phyloP scores from a whole-genome alignment of 1,140 invertebrate species.

The Ips nitidus region DNA sequence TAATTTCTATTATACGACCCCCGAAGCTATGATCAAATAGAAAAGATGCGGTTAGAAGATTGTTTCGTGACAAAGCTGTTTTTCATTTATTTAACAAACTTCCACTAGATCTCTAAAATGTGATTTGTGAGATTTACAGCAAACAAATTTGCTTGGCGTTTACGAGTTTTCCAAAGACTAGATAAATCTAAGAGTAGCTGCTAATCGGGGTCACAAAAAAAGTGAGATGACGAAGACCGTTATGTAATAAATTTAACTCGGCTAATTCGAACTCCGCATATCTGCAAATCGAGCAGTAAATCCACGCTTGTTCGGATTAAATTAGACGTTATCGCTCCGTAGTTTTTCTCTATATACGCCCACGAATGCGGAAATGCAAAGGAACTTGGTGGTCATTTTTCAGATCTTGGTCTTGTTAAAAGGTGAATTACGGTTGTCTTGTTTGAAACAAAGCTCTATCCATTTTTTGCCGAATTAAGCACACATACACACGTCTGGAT shows the following conservation, averaged over 20 bases:
- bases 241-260: neutral
- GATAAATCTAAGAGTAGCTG: too few relatives aligned
- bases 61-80: neutral
- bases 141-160: too few relatives aligned
- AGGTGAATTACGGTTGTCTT: neutral
- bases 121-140: too few relatives aligned
- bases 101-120: too few relatives aligned
- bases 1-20: slow-evolving; percentile 4
- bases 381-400: neutral
- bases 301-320: slow-evolving; percentile 9
- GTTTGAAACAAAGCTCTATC: too few relatives aligned
- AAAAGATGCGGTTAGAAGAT: neutral
- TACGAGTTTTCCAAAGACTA: too few relatives aligned
- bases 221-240: neutral
- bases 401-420: neutral
- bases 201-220: too few relatives aligned
- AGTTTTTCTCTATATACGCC: slow-evolving; percentile 6
- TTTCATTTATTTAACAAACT: neutral
- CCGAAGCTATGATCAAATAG: neutral
- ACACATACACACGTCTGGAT: neutral
- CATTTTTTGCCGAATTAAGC: too few relatives aligned
- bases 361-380: slow-evolving; percentile 7
- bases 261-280: slow-evolving; percentile 3
- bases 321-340: slow-evolving; percentile 6
- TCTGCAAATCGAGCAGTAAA: slow-evolving; percentile 8